Evolutionary conservation across 2,797 vertebrate genomes (phyloP), one percentile per base, ranked within the genome.

Genomic region (Lycodopsis pacificus): DNA sequence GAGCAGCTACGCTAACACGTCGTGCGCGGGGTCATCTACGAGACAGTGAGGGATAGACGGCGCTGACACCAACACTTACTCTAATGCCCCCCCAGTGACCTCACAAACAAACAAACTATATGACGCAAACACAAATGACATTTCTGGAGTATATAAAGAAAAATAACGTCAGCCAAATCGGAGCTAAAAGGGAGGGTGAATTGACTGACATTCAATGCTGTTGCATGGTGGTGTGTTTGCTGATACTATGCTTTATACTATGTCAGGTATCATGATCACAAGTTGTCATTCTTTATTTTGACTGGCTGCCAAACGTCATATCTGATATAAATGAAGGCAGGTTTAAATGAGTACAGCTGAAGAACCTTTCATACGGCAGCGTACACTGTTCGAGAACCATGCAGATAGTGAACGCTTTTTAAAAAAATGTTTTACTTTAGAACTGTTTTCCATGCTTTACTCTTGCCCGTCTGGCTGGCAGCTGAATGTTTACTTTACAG

Each of bases 1-100:
- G 82, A 81, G 82, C 65, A 56, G 75, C 80, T 68, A 88, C 71
- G 71, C 79, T 76, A 73, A 80, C 53, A 67, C 69, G 19, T 68
- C 3, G 3, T 70, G 69, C 61, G 42, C 78, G 71, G 54, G 30
- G 86, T 66, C 42, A 56, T 77, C 85, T 27, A 49, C 64, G 62
- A 22, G 70, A 71, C 25, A 40, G 65, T 1, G 71, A 64, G 30
- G 49, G 57, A 25, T 20, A 57, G 49, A 73, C 8, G 3, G 15
- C 51, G 49, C 71, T 56, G 63, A 63, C 61, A 54, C 59, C 30
- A 44, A 9, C 27, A 63, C 53, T 65, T 9, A 38, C 20, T 46
- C n/a, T 63, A 14, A 49, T 42, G 25, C n/a, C 57, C 19, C 30
- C n/a, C 0, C 14, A 64, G 36, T 19, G 40, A 15, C 36, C 46